Evolutionary conservation across 2,888 invertebrate genomes (phyloP).

Genomic region (Steinernema hermaphroditum): DNA sequence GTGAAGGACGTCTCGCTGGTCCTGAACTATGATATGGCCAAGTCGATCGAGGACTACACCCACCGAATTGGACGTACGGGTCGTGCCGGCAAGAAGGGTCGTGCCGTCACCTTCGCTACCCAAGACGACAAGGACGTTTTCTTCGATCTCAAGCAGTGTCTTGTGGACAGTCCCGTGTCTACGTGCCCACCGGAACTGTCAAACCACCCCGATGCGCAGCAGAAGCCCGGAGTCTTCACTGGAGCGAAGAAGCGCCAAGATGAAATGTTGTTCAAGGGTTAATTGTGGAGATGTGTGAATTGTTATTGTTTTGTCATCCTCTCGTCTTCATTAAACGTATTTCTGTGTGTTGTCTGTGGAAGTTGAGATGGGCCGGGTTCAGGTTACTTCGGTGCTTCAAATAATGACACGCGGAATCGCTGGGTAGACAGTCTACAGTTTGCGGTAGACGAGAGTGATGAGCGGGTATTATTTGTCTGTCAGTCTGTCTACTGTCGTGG

Average conservation of each 20-base stretch:
- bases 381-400: no score
- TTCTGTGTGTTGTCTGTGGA: neutral
- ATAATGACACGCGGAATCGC: no score
- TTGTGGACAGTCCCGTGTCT: slow-evolving; percentile 59
- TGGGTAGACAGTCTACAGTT: neutral
- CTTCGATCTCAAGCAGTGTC: slow-evolving; percentile 89
- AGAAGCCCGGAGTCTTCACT: slow-evolving; percentile 90
- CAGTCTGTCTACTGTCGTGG: no score
- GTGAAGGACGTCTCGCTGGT: slow-evolving; percentile 99
- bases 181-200: slow-evolving; percentile 76
- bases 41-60: slow-evolving; percentile 83
- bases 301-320: neutral
- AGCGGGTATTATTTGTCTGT: neutral
- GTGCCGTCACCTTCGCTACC: slow-evolving; percentile 92
- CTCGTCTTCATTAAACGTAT: neutral
- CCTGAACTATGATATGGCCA: slow-evolving; percentile 99
- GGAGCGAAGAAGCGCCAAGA: slow-evolving; percentile 74
- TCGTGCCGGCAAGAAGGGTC: slow-evolving; percentile 95
- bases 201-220: slow-evolving; percentile 97
- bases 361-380: no score
- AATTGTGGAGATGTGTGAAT: neutral
- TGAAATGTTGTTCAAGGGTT: slow-evolving; percentile 46
- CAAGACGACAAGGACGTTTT: slow-evolving; percentile 92
- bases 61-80: slow-evolving; percentile 96
- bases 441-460: neutral